Evolutionary conservation across 2,888 invertebrate species (phyloP).

Genomic region (Drosophila fungiperda): DNA sequence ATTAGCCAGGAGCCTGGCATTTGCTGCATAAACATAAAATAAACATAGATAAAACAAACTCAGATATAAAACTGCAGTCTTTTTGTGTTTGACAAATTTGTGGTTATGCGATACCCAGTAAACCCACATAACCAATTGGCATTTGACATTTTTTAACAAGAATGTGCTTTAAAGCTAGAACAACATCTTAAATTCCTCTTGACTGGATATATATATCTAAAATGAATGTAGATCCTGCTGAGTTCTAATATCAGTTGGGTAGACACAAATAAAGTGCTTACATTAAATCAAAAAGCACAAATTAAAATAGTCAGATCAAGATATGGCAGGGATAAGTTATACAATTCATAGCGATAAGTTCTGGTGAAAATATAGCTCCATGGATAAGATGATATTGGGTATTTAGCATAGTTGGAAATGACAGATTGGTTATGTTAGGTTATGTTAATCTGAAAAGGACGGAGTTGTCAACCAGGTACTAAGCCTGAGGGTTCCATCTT

Average conservation of each 20-base stretch:
- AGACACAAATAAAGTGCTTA: neutral
- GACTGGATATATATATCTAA: neutral
- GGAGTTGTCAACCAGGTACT: neutral
- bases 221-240: neutral
- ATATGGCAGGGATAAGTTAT: neutral
- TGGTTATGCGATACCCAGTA: conserved; percentile 43
- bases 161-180: neutral
- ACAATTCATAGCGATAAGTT: neutral
- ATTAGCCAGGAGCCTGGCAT: conserved; percentile 48
- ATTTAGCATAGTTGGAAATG: neutral
- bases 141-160: neutral
- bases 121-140: neutral
- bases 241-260: neutral
- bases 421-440: neutral
- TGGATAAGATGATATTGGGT: neutral
- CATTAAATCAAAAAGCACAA: neutral
- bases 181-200: neutral
- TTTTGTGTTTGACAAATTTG: conserved; percentile 73
- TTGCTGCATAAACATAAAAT: conserved; percentile 58
- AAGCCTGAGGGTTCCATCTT: neutral
- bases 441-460: neutral
- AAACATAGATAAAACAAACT: conserved; percentile 58
- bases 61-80: conserved; percentile 65
- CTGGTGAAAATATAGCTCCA: neutral
- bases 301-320: neutral